Evolutionary conservation across 2,888 invertebrate species (phyloP).

Genomic region (Lissocephala sabroskyi): DNA sequence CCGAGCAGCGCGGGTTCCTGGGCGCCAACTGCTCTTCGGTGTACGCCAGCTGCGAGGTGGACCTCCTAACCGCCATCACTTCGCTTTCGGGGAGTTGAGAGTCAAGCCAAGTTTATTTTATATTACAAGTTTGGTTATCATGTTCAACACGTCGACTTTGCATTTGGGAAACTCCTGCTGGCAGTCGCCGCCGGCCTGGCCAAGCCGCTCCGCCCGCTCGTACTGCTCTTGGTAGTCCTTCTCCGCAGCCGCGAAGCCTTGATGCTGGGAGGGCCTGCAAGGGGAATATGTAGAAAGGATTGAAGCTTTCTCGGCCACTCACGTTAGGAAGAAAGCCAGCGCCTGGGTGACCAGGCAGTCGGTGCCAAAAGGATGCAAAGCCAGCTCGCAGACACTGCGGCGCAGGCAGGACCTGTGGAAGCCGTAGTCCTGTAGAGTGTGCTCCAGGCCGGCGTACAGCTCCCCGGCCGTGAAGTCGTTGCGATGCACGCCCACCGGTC

Average conservation of each 20-base stretch:
- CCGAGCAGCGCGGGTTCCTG: conserved; percentile 56
- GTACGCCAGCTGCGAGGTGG: conserved; percentile 51
- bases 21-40: conserved; percentile 52
- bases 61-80: conserved; percentile 43
- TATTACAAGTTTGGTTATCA: conserved; percentile 41
- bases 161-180: conserved; percentile 63
- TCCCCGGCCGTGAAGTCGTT: conserved; percentile 66
- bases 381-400: conserved; percentile 79
- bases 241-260: conserved; percentile 75
- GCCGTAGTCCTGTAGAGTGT: conserved; percentile 72
- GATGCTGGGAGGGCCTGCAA: conserved; percentile 74
- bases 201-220: conserved; percentile 65
- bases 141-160: conserved; percentile 47
- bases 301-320: conserved; percentile 39
- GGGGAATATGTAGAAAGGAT: neutral
- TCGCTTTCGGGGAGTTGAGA: too few species aligned
- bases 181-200: conserved; percentile 66
- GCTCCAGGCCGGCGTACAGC: conserved; percentile 57
- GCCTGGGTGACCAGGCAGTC: conserved; percentile 77
- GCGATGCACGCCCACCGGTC: conserved; percentile 34
- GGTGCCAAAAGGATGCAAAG: conserved; percentile 76
- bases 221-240: conserved; percentile 60
- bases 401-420: conserved; percentile 79
- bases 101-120: conserved; percentile 14
- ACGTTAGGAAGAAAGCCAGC: conserved; percentile 80